These are phyloP conservation scores for Diachrysia chrysitis DNA, from an alignment of 2,888 invertebrate species.

Conservation along the genomic window DNA sequence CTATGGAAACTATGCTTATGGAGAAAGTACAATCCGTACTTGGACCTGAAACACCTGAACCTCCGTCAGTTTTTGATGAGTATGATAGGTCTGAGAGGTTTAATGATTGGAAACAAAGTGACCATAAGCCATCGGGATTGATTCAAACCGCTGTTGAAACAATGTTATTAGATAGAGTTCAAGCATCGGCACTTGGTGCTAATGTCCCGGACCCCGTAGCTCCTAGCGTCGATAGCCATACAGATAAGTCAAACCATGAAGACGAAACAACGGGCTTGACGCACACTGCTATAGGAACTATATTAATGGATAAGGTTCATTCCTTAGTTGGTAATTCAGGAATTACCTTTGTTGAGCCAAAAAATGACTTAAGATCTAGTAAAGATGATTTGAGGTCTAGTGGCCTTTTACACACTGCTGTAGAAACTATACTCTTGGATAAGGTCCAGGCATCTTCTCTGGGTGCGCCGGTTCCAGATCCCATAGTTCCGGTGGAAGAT, in stretches of 20 bases:
- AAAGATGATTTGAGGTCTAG: constrained; percentile 51
- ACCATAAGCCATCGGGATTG: constrained; percentile 52
- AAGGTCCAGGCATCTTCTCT: constrained; percentile 34
- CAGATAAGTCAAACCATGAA: constrained; percentile 18
- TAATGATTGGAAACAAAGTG: constrained; percentile 31
- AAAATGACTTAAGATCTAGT: constrained; percentile 15
- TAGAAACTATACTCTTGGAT: constrained; percentile 47
- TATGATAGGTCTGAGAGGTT: constrained; percentile 36
- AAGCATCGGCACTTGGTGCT: constrained; percentile 43
- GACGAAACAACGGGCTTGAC: constrained; percentile 71
- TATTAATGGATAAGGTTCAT: constrained; percentile 84
- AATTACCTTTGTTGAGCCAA: constrained; percentile 26
- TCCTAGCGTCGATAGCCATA: constrained; percentile 13
- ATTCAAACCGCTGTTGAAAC: constrained; percentile 61
- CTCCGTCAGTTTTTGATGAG: constrained; percentile 55
- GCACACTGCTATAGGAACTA: constrained; percentile 85
- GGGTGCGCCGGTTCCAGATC: constrained; percentile 21
- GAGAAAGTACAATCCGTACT: constrained; percentile 84
- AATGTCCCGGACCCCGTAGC: constrained; percentile 39
- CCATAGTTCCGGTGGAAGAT: constrained; percentile 22
- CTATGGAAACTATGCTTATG: constrained; percentile 87
- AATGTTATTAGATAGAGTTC: constrained; percentile 55
- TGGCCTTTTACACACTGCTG: constrained; percentile 54
- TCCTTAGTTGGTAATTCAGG: constrained; percentile 50
- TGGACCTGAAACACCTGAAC: constrained; percentile 70